phyloP scores from a whole-genome alignment of 2,797 vertebrate species.

The Amblyraja radiata region DNA sequence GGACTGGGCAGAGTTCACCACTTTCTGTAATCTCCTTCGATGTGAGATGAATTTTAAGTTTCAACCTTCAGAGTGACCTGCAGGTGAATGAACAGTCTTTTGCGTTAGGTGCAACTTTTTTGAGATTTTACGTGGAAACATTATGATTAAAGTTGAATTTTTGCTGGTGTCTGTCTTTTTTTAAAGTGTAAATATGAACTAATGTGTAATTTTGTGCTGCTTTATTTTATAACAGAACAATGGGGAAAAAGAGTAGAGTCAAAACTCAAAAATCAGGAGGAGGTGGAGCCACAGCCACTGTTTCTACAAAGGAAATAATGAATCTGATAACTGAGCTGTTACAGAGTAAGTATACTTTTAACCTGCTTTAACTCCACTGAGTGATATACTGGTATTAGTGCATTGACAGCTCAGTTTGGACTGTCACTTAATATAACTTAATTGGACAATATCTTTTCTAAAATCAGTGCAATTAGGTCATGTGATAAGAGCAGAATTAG shows the following conservation, averaged over 20 bases:
- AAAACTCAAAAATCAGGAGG: slow-evolving; percentile 93
- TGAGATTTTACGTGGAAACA: neutral
- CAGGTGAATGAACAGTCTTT: too few species aligned
- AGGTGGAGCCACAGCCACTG: slow-evolving; percentile 69
- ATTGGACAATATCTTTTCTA: neutral
- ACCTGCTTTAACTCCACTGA: neutral
- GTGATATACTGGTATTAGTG: neutral
- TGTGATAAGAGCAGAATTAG: too few species aligned
- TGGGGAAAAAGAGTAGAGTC: slow-evolving; percentile 97
- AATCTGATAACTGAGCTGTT: slow-evolving; percentile 83
- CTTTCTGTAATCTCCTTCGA: too few species aligned
- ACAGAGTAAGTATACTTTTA: slow-evolving; percentile 71
- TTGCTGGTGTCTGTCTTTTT: neutral
- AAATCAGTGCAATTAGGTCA: neutral
- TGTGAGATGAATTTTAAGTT: neutral
- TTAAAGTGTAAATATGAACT: neutral
- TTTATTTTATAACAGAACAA: slow-evolving; percentile 55
- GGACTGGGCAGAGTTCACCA: too few species aligned
- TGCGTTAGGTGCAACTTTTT: neutral
- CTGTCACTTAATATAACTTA: too few species aligned
- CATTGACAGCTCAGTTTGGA: neutral
- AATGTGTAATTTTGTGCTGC: neutral
- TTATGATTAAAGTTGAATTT: too few species aligned
- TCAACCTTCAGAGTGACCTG: neutral
- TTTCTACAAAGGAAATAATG: slow-evolving; percentile 90